A percentile compares a stretch with the other conserved stretches of the same genome.
These are phyloP conservation scores for Colossoma macropomum DNA, from an alignment of 2,113 vertebrate genomes.

Conservation along the genomic window DNA sequence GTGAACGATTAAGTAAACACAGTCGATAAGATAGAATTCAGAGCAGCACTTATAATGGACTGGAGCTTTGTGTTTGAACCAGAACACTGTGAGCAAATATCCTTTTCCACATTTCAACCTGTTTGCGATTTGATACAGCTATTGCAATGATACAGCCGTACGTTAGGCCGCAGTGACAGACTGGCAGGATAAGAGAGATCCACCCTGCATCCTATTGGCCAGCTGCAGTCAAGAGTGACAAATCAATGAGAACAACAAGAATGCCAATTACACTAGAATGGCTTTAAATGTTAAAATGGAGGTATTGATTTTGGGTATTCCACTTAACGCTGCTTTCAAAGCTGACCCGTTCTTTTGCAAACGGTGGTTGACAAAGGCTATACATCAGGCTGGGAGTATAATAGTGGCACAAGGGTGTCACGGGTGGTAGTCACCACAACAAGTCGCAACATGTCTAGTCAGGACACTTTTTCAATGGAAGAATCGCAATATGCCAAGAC, in stretches of 20 bases:
- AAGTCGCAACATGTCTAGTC: slow-evolving; percentile 31
- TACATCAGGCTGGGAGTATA: slow-evolving; percentile 25
- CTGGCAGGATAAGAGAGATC: slow-evolving; percentile 25
- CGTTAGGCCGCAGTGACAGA: slow-evolving; percentile 4
- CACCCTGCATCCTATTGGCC: slow-evolving; percentile 44
- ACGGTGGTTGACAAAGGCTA: slow-evolving; percentile 36
- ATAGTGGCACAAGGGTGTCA: slow-evolving; percentile 27
- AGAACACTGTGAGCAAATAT: slow-evolving; percentile 11
- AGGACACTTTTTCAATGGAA: slow-evolving; percentile 16
- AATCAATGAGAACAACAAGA: slow-evolving; percentile 66
- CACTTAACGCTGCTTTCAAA: slow-evolving; percentile 51
- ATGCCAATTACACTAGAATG: slow-evolving; percentile 62
- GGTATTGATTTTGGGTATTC: slow-evolving; percentile 66
- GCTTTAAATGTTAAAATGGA: slow-evolving; percentile 71
- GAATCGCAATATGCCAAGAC: slow-evolving; percentile 11
- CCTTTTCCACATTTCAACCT: neutral
- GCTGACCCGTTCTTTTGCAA: slow-evolving; percentile 18
- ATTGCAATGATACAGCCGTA: slow-evolving; percentile 29
- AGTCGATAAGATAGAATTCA: slow-evolving; percentile 46
- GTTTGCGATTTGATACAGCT: slow-evolving; percentile 29
- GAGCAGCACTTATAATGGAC: slow-evolving; percentile 32
- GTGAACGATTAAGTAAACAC: slow-evolving; percentile 53
- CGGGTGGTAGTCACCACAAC: slow-evolving; percentile 20
- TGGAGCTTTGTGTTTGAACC: slow-evolving; percentile 9
- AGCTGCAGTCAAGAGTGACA: slow-evolving; percentile 49